Conservation (phyloP, 2,888 invertebrate genomes). For the Drosophila gaucha region DNA sequence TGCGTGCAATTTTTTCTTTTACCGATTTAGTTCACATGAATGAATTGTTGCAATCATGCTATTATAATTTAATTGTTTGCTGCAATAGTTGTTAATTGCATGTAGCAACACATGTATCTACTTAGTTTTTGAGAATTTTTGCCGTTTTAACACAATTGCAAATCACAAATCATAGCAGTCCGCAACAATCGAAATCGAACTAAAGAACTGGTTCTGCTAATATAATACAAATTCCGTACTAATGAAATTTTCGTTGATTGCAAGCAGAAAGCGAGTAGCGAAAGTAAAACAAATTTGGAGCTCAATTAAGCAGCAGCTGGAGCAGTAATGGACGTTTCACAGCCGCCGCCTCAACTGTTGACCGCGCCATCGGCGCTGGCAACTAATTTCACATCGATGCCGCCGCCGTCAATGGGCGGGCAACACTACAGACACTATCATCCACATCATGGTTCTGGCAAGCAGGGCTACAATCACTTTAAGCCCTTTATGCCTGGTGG, state of each 20-base stretch:
- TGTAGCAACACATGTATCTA: background rate
- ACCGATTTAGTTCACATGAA: background rate
- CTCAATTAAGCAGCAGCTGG: background rate
- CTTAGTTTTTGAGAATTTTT: too few species aligned
- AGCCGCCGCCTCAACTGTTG: slow-evolving; percentile 82
- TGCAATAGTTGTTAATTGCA: background rate
- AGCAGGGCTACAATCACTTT: slow-evolving; percentile 84
- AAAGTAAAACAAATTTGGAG: slow-evolving; percentile 7
- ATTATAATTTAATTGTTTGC: background rate
- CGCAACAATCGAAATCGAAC: slow-evolving; percentile 27
- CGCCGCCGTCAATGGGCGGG: slow-evolving; percentile 77
- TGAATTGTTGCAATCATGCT: background rate
- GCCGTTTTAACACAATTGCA: slow-evolving; percentile 4
- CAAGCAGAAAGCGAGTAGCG: slow-evolving; percentile 11
- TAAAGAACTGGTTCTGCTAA: slow-evolving; percentile 34
- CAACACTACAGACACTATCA: slow-evolving; percentile 80
- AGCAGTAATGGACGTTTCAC: slow-evolving; percentile 78
- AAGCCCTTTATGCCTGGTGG: slow-evolving; percentile 82
- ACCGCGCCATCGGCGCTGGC: slow-evolving; percentile 81
- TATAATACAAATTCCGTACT: slow-evolving; percentile 18
- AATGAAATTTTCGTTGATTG: slow-evolving; percentile 19
- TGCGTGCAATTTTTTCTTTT: slow-evolving; percentile 24
- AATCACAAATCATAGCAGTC: slow-evolving; percentile 22
- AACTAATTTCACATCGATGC: slow-evolving; percentile 77
- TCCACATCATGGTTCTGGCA: slow-evolving; percentile 80